These are phyloP conservation scores for Anguilla japonica DNA, from an alignment of 2,113 vertebrate genomes.

Conservation along the genomic window DNA sequence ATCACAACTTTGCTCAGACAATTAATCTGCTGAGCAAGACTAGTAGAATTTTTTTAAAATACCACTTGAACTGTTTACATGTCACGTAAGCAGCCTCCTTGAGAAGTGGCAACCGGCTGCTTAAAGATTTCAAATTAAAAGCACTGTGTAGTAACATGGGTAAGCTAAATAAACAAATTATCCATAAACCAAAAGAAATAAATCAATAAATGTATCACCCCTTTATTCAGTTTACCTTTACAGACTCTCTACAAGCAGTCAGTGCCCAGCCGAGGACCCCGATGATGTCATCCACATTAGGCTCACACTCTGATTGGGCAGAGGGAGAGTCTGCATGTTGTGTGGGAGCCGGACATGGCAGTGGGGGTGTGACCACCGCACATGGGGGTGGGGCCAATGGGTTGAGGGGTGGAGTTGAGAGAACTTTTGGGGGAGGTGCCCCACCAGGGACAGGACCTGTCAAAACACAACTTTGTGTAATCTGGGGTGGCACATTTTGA, in stretches of 20 bases:
- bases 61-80: background rate
- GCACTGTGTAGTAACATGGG: background rate
- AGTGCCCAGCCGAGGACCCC: conserved; percentile 69
- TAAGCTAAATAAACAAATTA: no score
- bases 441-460: conserved; percentile 42
- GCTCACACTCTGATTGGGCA: conserved; percentile 56
- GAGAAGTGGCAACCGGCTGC: background rate
- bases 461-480: conserved; percentile 1
- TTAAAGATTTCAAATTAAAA: background rate
- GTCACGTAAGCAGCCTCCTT: background rate
- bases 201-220: background rate
- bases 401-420: conserved; percentile 45
- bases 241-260: conserved; percentile 65
- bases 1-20: background rate
- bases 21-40: background rate
- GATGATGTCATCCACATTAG: conserved; percentile 66
- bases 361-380: conserved; percentile 37
- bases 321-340: conserved; percentile 15
- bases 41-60: background rate
- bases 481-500: background rate
- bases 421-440: conserved; percentile 24
- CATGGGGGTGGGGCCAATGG: conserved; percentile 59
- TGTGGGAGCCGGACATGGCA: conserved; percentile 38
- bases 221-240: conserved; percentile 65
- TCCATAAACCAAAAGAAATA: background rate